These are phyloP conservation scores for Acleris holmiana DNA, from an alignment of 2,888 invertebrate species.

Conservation along the genomic window DNA sequence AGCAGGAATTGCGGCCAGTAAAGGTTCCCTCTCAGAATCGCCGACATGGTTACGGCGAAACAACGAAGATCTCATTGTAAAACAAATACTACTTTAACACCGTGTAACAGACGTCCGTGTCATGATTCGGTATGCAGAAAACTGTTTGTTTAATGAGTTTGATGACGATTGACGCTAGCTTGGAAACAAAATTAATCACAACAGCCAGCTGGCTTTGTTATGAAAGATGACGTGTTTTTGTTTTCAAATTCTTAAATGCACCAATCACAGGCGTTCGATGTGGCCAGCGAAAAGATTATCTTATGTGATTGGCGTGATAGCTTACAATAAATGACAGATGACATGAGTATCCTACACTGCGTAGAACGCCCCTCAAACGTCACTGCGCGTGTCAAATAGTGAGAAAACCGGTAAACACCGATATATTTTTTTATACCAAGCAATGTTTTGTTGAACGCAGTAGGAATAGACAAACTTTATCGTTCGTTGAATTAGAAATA, in stretches of 20 bases:
- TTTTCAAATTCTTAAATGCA: constrained; percentile 1
- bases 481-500: too few relatives aligned
- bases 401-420: too few relatives aligned
- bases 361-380: too few relatives aligned
- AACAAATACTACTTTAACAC: constrained; percentile 40
- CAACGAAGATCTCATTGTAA: constrained; percentile 66
- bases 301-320: too few relatives aligned
- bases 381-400: too few relatives aligned
- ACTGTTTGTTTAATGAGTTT: constrained; percentile 19
- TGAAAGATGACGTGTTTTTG: not conserved
- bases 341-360: too few relatives aligned
- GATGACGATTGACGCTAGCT: not conserved
- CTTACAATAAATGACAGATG: too few relatives aligned
- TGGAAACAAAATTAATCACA: constrained; percentile 4
- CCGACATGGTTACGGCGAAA: constrained; percentile 55
- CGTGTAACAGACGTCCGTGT: constrained; percentile 21
- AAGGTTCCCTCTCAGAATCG: constrained; percentile 64
- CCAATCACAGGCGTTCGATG: constrained; percentile 2
- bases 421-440: too few relatives aligned
- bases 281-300: too few relatives aligned
- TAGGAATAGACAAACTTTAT: too few relatives aligned
- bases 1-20: constrained; percentile 60
- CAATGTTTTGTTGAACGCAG: too few relatives aligned
- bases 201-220: constrained; percentile 7
- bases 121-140: not conserved